Conservation (phyloP, 2,113 vertebrate species). For the Malurus alboscapulatus region DNA sequence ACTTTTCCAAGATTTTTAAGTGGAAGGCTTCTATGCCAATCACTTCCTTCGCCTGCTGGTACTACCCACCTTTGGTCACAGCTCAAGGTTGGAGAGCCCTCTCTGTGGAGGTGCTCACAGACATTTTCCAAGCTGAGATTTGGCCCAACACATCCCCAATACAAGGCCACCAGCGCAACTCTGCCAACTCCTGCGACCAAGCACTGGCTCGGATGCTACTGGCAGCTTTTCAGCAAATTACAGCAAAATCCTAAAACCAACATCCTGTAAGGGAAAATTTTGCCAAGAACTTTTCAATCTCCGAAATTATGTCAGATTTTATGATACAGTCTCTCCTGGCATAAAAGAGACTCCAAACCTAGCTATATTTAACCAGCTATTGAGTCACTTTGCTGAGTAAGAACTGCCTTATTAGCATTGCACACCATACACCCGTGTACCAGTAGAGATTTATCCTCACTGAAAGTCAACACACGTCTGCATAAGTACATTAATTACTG, state of each 20-base stretch:
- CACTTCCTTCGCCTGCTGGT: background rate
- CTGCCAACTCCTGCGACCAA: constrained; percentile 12
- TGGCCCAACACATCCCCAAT: background rate
- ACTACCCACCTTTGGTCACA: background rate
- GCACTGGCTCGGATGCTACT: background rate
- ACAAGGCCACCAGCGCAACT: background rate
- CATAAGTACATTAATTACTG: constrained; percentile 26
- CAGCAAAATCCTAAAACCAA: constrained; percentile 9
- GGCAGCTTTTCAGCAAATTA: constrained; percentile 26
- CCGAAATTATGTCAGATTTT: background rate
- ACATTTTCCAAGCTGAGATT: background rate
- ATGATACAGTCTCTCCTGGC: constrained; percentile 17
- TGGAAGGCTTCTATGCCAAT: background rate
- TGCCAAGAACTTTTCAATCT: constrained; percentile 2
- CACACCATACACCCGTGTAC: background rate
- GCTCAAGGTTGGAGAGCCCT: background rate
- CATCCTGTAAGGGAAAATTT: background rate
- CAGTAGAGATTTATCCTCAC: constrained; percentile 22
- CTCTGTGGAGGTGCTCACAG: accelerated
- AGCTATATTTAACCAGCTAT: constrained; percentile 38
- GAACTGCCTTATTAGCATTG: constrained; percentile 34
- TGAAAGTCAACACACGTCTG: constrained; percentile 8
- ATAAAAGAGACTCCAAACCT: constrained; percentile 27
- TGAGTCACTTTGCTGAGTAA: constrained; percentile 63
- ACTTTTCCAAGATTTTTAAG: background rate